Evolutionary conservation across 2,113 vertebrate species (phyloP), one percentile per base, ranked within the genome.

Genomic region (Dicentrarchus labrax): DNA sequence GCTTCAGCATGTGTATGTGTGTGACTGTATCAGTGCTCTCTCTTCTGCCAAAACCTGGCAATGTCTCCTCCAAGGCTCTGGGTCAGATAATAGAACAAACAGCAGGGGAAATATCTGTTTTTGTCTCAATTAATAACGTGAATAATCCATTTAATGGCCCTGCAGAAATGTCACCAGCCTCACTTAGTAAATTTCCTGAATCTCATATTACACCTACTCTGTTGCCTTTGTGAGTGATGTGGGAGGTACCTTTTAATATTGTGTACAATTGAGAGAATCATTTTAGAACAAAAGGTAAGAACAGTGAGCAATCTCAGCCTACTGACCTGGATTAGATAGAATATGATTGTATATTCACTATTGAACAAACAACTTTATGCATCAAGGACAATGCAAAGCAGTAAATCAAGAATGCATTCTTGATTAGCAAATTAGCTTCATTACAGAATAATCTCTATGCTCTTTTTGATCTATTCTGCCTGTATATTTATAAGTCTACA

Each of bases 351-450:
- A 90, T 77, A 73, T 91, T 89, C 76, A 86, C 60, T 62, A 16
- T 11, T n/a, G 36, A 78, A 56, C 54, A 74, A 62, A 59, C 50
- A 82, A 70, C 41, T 83, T 86, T 81, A 21, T 51, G 53, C 84
- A 76, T 86, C 85, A 84, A 84, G 86, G 84, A 79, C 78, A 76
- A 81, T 76, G 30, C 30, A 30, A 85, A 87, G 57, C 71, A 72
- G 64, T 7, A 41, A 88, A 82, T 90, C 30, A 75, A 68, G 59
- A 73, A 71, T 39, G 48, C 68, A 56, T 83, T 74, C 53, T 72
- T 86, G 66, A 91, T 72, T 43, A 85, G 76, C 82, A 92, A 92
- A 88, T 89, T 71, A 86, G 78, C 86, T 90, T 91, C 64, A 83
- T 90, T 87, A 89, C 73, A 72, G 86, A 85, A 79, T 77, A 48